Percentiles rank a stretch among this genome's conserved stretches.
phyloP scores from a whole-genome alignment of 2,797 vertebrate genomes.

The Acanthurus tractus region DNA sequence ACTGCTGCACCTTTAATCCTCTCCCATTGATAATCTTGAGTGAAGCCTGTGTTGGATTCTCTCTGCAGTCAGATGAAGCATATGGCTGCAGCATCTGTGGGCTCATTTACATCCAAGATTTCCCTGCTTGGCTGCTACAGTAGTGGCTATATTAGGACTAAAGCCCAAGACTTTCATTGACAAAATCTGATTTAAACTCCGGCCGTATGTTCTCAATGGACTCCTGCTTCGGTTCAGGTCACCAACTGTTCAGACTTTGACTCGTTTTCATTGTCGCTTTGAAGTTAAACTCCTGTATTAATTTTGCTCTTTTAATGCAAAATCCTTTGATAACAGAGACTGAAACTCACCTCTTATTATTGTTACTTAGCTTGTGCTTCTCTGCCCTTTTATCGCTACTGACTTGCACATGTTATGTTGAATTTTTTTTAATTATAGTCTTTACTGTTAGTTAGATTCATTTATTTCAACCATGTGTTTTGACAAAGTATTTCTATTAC shows the following conservation, averaged over 20 bases:
- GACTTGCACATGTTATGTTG: no score
- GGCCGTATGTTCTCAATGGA: conserved; percentile 72
- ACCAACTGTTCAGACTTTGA: conserved; percentile 71
- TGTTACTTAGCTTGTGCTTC: no score
- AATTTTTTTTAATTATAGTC: no score
- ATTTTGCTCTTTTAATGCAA: conserved; percentile 6
- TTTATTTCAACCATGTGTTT: no score
- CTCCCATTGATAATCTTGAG: conserved; percentile 69
- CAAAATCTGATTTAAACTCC: conserved; percentile 76
- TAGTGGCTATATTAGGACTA: conserved; percentile 62
- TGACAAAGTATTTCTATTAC: no score
- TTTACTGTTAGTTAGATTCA: no score
- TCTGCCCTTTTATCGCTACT: no score
- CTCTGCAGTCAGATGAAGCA: conserved; percentile 68
- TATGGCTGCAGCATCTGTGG: conserved; percentile 84
- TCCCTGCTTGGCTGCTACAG: conserved; percentile 58
- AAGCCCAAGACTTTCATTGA: conserved; percentile 81
- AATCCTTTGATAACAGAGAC: no score
- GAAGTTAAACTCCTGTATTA: conserved; percentile 10
- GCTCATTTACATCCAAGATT: conserved; percentile 61
- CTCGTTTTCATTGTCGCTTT: conserved; percentile 45
- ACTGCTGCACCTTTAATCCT: conserved; percentile 59
- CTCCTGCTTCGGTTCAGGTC: conserved; percentile 57
- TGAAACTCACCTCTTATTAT: no score
- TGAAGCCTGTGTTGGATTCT: conserved; percentile 65